These are phyloP conservation scores for Tor tambroides DNA, from an alignment of 2,113 vertebrate species.

Conservation along the genomic window DNA sequence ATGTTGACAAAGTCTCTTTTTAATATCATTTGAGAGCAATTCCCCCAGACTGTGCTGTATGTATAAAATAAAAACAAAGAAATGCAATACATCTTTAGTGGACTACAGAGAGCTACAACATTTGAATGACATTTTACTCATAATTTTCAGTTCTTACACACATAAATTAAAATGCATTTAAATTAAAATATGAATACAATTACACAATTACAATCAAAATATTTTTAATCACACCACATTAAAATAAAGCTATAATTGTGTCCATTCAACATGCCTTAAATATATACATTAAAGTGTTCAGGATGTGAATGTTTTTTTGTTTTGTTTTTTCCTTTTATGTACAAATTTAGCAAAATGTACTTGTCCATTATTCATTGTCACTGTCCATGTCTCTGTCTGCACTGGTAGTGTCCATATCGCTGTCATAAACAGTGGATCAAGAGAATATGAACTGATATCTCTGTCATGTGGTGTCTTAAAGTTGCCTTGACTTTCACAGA, in stretches of 20 bases:
- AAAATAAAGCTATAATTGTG: background rate
- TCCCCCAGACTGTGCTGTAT: background rate
- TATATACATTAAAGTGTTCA: constrained; percentile 13
- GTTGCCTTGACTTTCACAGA: no score
- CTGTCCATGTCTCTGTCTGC: background rate
- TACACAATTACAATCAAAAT: background rate
- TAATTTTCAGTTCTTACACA: background rate
- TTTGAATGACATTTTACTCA: background rate
- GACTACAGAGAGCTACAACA: background rate
- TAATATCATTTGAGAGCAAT: background rate
- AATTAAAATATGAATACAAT: background rate
- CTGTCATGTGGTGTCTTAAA: no score
- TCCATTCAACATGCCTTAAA: background rate
- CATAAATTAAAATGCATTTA: background rate
- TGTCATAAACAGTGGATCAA: no score
- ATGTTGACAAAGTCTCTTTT: background rate
- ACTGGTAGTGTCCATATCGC: background rate
- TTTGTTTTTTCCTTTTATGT: background rate
- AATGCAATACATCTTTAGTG: background rate
- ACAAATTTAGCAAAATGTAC: constrained; percentile 10
- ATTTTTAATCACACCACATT: constrained; percentile 3
- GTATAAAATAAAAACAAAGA: background rate
- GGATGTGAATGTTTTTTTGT: background rate
- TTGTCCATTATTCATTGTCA: background rate
- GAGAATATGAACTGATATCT: no score